Evolutionary conservation across 2,797 vertebrate genomes (phyloP).

Genomic region (Rousettus madagascariensis): DNA sequence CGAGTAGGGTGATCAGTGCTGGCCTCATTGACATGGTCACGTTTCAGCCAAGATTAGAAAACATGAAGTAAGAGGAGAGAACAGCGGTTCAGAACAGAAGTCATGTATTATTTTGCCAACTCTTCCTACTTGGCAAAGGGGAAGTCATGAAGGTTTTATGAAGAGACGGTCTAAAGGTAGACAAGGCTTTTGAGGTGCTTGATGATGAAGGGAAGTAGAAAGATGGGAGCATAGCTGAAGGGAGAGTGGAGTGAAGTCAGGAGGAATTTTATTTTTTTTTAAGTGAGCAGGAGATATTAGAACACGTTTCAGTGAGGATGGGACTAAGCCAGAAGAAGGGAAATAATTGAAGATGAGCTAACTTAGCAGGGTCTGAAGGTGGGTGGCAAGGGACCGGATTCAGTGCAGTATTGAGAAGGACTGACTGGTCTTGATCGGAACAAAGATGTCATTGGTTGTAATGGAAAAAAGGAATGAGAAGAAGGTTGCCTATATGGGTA

Average conservation of each 20-base stretch:
- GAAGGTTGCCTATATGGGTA: neutral
- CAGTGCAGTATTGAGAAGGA: neutral
- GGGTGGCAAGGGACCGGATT: neutral
- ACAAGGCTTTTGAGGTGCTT: neutral
- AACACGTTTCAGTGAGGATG: neutral
- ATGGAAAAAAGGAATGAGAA: neutral
- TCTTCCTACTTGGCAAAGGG: neutral
- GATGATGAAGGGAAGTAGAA: neutral
- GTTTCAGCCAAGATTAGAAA: neutral
- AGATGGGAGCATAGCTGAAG: neutral
- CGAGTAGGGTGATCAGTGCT: neutral
- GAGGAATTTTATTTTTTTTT: neutral
- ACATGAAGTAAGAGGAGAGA: neutral
- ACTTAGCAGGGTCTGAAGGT: neutral
- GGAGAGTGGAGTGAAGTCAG: neutral
- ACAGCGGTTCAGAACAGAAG: neutral
- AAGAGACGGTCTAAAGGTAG: neutral
- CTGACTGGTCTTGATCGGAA: neutral
- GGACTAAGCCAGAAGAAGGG: no score
- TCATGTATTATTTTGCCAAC: neutral
- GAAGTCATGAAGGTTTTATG: neutral
- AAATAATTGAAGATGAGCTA: neutral
- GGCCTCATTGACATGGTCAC: neutral
- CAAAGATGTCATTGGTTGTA: accelerated
- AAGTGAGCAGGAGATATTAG: neutral